Evolutionary conservation across 2,113 vertebrate genomes (phyloP).

Genomic region (Willisornis vidua): DNA sequence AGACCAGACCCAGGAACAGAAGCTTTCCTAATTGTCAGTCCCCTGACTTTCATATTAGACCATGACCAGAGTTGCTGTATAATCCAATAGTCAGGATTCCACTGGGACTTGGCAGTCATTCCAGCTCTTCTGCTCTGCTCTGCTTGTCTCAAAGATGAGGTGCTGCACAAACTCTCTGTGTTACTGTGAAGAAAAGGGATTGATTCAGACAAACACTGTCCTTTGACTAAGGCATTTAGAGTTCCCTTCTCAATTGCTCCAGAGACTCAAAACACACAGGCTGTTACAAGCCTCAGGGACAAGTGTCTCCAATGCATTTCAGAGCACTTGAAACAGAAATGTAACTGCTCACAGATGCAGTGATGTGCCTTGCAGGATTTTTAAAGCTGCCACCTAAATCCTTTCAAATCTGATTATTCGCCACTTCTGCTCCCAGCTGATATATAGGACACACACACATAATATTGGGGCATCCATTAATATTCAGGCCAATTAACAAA

Average conservation of each 20-base stretch:
- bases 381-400: conserved; percentile 8
- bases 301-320: background rate
- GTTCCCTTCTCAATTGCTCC: background rate
- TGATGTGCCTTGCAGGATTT: conserved; percentile 6
- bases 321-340: conserved; percentile 27
- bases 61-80: background rate
- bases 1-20: background rate
- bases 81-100: background rate
- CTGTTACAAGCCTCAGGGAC: background rate
- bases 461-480: background rate
- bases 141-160: background rate
- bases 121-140: background rate
- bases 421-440: background rate
- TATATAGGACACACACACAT: background rate
- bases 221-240: background rate
- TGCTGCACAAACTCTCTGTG: background rate
- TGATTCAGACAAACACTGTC: background rate
- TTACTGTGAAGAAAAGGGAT: background rate
- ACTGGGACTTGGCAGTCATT: background rate
- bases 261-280: background rate
- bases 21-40: background rate
- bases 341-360: background rate
- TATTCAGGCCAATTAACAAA: conserved; percentile 32
- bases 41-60: background rate
- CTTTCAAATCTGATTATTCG: conserved; percentile 8